These are phyloP conservation scores for Lycaena phlaeas DNA, from an alignment of 2,888 invertebrate species.

Conservation along the genomic window DNA sequence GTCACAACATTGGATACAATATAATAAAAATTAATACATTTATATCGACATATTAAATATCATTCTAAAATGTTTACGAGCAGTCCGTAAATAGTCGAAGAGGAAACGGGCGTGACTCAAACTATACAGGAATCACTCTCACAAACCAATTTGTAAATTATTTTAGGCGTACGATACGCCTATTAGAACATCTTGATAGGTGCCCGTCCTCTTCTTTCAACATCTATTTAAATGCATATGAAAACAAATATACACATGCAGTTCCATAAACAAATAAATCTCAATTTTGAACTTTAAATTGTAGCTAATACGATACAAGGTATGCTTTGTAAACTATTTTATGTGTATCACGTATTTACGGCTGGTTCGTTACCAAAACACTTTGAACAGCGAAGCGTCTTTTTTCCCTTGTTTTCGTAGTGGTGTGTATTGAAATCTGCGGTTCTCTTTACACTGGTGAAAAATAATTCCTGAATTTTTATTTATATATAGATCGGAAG, in stretches of 20 bases:
- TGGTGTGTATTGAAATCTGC: constrained; percentile 1
- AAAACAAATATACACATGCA: constrained; percentile 20
- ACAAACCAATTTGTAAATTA: constrained; percentile 55
- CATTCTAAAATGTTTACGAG: constrained; percentile 1
- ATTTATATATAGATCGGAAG: constrained; percentile 53
- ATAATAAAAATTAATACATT: too few relatives aligned
- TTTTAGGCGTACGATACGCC: constrained; percentile 61
- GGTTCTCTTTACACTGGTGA: constrained; percentile 29
- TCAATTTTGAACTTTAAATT: constrained; percentile 28
- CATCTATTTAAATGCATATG: constrained; percentile 66
- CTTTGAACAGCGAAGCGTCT: constrained; percentile 1
- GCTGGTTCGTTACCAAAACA: constrained; percentile 4
- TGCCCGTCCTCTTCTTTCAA: constrained; percentile 68
- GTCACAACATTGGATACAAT: too few relatives aligned
- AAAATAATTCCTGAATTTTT: constrained; percentile 41
- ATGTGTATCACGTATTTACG: constrained; percentile 21
- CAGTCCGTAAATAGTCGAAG: constrained; percentile 12
- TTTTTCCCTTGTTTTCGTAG: constrained; percentile 6
- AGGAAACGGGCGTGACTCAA: constrained; percentile 16
- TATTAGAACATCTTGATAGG: constrained; percentile 69
- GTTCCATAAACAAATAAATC: constrained; percentile 13
- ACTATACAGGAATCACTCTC: constrained; percentile 18
- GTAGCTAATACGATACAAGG: constrained; percentile 18
- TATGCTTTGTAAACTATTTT: constrained; percentile 13
- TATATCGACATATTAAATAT: neutral